Percentiles rank a stretch among this genome's conserved stretches.
These are phyloP conservation scores for Isoperla grammatica DNA, from an alignment of 2,888 invertebrate species.

Conservation along the genomic window DNA sequence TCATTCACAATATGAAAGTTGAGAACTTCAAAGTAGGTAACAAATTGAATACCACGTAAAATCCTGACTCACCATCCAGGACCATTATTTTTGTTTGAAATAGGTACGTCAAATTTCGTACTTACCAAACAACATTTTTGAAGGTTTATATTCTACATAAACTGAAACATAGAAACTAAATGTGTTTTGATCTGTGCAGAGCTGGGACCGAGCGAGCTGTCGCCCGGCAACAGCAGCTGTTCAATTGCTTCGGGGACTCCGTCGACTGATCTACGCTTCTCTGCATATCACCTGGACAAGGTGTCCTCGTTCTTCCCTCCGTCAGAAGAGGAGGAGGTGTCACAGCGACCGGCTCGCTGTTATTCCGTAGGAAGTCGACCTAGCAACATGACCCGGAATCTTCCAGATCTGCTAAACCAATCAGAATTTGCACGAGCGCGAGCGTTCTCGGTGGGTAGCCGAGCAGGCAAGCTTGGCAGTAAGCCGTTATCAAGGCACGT, in stretches of 20 bases:
- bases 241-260: constrained; percentile 76
- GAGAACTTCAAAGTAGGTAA: no score
- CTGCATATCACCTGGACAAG: constrained; percentile 75
- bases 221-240: constrained; percentile 59
- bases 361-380: constrained; percentile 83
- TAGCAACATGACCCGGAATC: constrained; percentile 41
- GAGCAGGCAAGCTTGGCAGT: constrained; percentile 40
- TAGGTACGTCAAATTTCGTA: no score
- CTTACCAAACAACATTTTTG: no score
- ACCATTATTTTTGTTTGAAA: no score
- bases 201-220: constrained; percentile 45
- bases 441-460: constrained; percentile 73
- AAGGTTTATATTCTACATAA: no score
- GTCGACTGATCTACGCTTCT: constrained; percentile 69
- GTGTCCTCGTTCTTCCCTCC: constrained; percentile 66
- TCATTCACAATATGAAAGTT: no score
- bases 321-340: constrained; percentile 55
- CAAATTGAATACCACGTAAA: no score
- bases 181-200: constrained; percentile 24
- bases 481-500: constrained; percentile 33
- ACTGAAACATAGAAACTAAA: no score
- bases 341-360: constrained; percentile 63
- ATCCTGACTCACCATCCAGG: no score
- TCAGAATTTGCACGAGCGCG: constrained; percentile 50
- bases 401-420: not conserved